Evolutionary conservation across 1,140 invertebrate genomes (phyloP).

Genomic region (Drosophila miranda): DNA sequence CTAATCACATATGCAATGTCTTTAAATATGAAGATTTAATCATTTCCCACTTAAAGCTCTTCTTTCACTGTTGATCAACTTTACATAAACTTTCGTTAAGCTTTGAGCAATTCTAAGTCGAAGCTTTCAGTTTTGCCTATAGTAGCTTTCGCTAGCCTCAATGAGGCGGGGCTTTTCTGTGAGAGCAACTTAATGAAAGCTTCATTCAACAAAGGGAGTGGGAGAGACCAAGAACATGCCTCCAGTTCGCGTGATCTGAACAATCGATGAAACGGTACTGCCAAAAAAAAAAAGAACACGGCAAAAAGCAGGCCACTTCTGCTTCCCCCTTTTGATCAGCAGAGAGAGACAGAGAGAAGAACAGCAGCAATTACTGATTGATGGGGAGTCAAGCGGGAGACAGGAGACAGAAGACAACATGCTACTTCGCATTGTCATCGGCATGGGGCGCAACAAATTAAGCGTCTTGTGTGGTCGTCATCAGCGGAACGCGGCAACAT

Average conservation of each 20-base stretch:
- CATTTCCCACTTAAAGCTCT: too few relatives aligned
- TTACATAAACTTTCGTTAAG: not conserved
- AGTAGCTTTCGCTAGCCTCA: not conserved
- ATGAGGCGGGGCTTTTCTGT: not conserved
- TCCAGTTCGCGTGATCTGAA: conserved; percentile 68
- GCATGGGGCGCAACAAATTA: conserved; percentile 74
- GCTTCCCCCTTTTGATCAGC: conserved; percentile 3
- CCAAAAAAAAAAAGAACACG: not conserved
- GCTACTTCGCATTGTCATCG: too few relatives aligned
- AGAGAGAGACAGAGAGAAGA: not conserved
- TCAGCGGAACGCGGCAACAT: too few relatives aligned
- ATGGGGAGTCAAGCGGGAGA: conserved; percentile 74
- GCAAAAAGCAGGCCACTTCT: conserved; percentile 42
- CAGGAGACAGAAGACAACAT: conserved; percentile 39
- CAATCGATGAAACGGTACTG: conserved; percentile 69
- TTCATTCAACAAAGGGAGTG: not conserved
- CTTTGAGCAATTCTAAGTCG: not conserved
- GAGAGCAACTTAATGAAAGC: conserved; percentile 11
- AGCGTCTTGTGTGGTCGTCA: conserved; percentile 71
- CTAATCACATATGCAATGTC: too few relatives aligned
- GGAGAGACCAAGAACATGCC: conserved; percentile 37
- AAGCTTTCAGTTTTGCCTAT: too few relatives aligned
- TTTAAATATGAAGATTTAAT: too few relatives aligned
- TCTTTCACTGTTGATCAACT: too few relatives aligned
- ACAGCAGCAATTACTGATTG: conserved; percentile 56